Evolutionary conservation across 2,113 vertebrate genomes (phyloP), one percentile per base, ranked within the genome.

Genomic region (Grallaria varia): DNA sequence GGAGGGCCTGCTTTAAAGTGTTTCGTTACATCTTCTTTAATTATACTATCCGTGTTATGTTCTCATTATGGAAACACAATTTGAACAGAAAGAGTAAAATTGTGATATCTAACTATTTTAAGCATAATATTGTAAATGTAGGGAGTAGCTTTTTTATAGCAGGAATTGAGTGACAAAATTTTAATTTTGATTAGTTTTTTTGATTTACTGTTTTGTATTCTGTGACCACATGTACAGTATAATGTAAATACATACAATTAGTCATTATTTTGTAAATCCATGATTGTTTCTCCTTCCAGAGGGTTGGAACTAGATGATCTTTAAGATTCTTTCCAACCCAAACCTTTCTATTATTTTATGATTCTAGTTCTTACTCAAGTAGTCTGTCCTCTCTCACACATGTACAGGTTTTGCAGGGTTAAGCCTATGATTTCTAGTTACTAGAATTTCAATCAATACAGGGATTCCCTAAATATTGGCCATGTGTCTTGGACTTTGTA

Each of bases 351-450:
- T 15, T 25, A 2, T 67, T 80, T 23, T 62, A 1, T 62, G 40
- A 49, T 69, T 87, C 19, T 28, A 80, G 2, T 52, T 82, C 24
- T 81, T 84, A 14, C 53, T 77, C 8, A 82, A 59, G 47, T 71
- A 49, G 49, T 74, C 45, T 84, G 44, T 87, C 56, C 42, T 93
- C 42, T 93, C 55, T 85, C 60, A 90, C 27, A 52, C 3, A 0
- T 63, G 25, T n/a, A 75, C 66, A 58, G 10, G 33, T 84, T 86
- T 84, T 77, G 50, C 68, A 90, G 68, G 50, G 68, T 92, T 92
- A 89, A 96, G 56, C n/a, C 44, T 68, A 21, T 94, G 84, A 79
- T 89, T 84, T 96, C 52, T 40, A 72, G 72, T 86, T 72, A 45
- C 17, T 64, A 27, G 21, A 87, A 93, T 76, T 93, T 79, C 90